Evolutionary conservation across 2,797 vertebrate species (phyloP).

Genomic region (Pipistrellus kuhlii): DNA sequence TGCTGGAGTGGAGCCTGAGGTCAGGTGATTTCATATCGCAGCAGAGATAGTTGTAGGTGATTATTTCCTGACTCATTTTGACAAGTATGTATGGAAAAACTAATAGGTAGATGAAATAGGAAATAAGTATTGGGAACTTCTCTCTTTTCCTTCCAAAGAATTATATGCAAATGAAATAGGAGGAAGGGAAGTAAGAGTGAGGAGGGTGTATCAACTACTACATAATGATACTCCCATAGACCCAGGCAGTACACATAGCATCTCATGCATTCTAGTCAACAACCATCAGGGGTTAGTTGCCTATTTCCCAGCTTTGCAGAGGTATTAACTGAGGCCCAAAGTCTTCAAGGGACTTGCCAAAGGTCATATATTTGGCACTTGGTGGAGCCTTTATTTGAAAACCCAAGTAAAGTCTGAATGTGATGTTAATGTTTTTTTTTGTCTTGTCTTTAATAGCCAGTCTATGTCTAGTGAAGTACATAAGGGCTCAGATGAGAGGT

Average conservation of each 20-base stretch:
- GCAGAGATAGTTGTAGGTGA: neutral
- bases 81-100: neutral
- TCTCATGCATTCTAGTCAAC: conserved; percentile 28
- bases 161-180: conserved; percentile 39
- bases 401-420: neutral
- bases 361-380: neutral
- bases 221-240: neutral
- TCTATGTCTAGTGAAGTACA: neutral
- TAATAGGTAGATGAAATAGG: neutral
- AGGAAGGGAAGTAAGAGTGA: neutral
- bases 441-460: neutral
- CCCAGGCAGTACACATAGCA: neutral
- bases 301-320: neutral
- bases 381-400: neutral
- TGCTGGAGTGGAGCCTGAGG: neutral
- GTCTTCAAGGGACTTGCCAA: neutral
- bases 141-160: conserved; percentile 30
- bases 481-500: neutral
- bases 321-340: neutral
- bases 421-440: fast-evolving
- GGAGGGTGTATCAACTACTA: neutral
- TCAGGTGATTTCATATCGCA: neutral
- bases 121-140: conserved; percentile 33
- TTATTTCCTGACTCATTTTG: conserved; percentile 65
- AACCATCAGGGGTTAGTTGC: neutral